Evolutionary conservation across 2,797 vertebrate genomes (phyloP), one percentile per base, ranked within the genome.

Genomic region (Cottoperca gobio): DNA sequence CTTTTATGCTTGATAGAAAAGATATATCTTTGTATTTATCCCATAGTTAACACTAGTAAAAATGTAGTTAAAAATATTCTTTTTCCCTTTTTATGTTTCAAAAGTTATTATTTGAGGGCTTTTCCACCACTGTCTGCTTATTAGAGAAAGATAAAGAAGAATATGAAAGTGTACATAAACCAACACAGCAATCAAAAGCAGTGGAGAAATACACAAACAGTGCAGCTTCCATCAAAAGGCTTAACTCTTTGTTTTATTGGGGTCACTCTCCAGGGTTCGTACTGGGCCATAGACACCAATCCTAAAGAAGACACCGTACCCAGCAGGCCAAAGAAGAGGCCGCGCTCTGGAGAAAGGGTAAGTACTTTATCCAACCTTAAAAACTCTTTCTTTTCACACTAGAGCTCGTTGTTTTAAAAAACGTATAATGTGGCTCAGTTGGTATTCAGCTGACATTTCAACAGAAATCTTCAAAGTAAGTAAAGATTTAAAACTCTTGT

Each of bases 211-310:
- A 11, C 16, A 65, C n/a, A 62, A 58, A 16, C 55, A 48, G 3
- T 37, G 12, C 48, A 21, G 8, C 12, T 45, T 53, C 13, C 19
- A 33, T 55, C 10, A 31, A 9, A 12, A 39, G 12, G 6, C 54
- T 72, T 45, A 72, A 19, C 3, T 37, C 52, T 53, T 45, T 69
- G 2, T 60, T 72, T 75, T 85, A 4, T 54, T 71, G 62, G 68
- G 24, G 10, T 80, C 78, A 3, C 52, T 71, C 62, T 78, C 10
- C 86, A 97, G 96, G 96, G 96, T 58, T 97, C 96, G 52, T 97
- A 97, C 79, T 97, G 96, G 96, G 96, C 96, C 84, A 97, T 97
- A 86, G 96, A 97, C 92, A 96, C 94, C 86, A 97, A 96, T 89
- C 96, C 96, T 86, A 96, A 96, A 90, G 96, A 97, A 89, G 96